Base-by-base conservation (phyloP, 2,797 vertebrate species). In the Typhlichthys subterraneus region DNA sequence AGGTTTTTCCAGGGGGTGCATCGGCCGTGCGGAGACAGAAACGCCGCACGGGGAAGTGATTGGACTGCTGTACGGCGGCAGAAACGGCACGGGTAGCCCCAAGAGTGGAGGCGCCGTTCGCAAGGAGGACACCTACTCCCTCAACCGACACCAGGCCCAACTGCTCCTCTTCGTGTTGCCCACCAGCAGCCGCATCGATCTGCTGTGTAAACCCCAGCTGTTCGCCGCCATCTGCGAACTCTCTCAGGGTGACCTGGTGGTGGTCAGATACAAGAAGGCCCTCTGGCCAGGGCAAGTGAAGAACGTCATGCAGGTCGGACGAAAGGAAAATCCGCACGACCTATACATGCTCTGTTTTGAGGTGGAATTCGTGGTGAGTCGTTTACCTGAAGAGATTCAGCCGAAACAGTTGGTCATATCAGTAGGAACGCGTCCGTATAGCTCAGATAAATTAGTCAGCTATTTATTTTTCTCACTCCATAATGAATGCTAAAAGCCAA, bases 301-400 rank as follows among this genome's bases (percentile, higher is more conserved):
- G 64, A 93, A 92, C 77, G 84, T 94, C 61, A 90, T 94, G 82
- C 86, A 85, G 17, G 79, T 91, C 1, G 90, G 86, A 12, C 91
- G 65, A 70, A 91, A 88, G 53, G 88, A 91, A 48, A 70, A 52
- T n/a, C 85, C 82, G 38, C 89, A 88, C 0, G 87, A 91, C 57
- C 83, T 93, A 60, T 82, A 80, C 53, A 88, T 93, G 90, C 76
- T 94, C 0, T 91, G 85, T 65, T 94, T 94, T 51, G 89, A 94
- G 63, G 88, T 94, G 79, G 88, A 93, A 38, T 79, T 91, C 29
- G 66, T 93, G 88, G 92, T 93, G 66, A 63, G 91, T 82, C 0
- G 38, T 4, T 19, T 0, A 42, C 38, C 38, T 42, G 8, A 42
- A 42, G 38, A 7, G 38, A 42, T 42, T 42, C 8, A 42, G 9